These are phyloP conservation scores for Podotricha telesiphe DNA, from an alignment of 2,888 invertebrate species.

Conservation along the genomic window DNA sequence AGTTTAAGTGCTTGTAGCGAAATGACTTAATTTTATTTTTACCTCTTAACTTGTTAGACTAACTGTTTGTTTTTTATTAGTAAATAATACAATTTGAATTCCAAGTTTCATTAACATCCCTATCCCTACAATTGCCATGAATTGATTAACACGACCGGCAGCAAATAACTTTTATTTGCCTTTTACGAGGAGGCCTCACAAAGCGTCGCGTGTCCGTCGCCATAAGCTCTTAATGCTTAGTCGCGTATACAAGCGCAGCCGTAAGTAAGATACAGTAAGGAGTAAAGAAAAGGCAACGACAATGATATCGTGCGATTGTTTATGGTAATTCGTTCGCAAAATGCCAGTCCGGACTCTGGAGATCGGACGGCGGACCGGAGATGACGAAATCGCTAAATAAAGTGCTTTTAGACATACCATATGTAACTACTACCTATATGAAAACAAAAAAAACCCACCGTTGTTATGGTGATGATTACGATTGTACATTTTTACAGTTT, in stretches of 20 bases:
- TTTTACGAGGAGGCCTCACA: no score
- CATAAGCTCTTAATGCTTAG: no score
- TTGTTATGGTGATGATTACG: no score
- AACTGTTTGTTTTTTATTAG: background rate
- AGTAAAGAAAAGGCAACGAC: background rate
- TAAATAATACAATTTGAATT: conserved; percentile 1
- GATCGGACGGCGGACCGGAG: background rate
- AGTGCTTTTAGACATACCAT: background rate
- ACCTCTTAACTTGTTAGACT: no score
- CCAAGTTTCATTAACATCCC: background rate
- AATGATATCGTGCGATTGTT: background rate
- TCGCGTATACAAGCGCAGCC: background rate
- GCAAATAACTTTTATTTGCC: no score
- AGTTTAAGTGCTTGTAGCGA: no score
- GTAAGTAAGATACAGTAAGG: conserved; percentile 3
- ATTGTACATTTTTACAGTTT: no score
- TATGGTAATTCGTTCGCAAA: conserved; percentile 26
- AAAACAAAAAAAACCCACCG: no score
- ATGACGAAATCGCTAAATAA: background rate
- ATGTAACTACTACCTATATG: no score
- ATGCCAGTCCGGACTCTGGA: background rate
- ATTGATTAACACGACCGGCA: conserved; percentile 8
- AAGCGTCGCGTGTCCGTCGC: no score
- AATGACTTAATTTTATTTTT: no score
- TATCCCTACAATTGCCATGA: background rate